Percentiles rank a stretch among this genome's conserved stretches.
Evolutionary conservation across 1,140 invertebrate genomes (phyloP).

Genomic region (Solen grandis): DNA sequence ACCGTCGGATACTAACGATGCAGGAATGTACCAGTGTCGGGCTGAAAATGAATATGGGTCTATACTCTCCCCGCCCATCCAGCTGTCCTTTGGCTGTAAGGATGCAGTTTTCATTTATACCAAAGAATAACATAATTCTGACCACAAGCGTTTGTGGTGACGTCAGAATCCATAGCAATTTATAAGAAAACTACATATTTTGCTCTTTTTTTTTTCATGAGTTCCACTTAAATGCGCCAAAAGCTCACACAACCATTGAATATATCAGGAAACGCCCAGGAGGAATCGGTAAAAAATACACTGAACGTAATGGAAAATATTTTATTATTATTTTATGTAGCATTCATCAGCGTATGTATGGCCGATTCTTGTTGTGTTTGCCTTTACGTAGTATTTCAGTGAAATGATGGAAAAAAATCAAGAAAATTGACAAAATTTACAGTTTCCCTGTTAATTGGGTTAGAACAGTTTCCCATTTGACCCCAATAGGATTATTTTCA

Average conservation of each 20-base stretch:
- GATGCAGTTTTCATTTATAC: neutral
- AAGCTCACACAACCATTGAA: neutral
- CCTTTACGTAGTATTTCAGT: no score
- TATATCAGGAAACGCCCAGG: no score
- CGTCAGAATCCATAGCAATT: neutral
- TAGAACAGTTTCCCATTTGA: no score
- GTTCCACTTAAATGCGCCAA: neutral
- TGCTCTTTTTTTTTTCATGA: neutral
- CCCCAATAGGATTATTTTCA: no score
- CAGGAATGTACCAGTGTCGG: constrained; percentile 60
- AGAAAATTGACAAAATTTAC: no score
- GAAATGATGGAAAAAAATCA: no score
- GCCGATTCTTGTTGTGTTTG: no score
- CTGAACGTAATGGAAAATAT: no score
- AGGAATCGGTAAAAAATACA: no score
- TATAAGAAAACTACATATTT: neutral
- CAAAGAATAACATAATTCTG: neutral
- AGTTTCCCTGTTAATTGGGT: no score
- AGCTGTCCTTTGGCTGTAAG: constrained; percentile 68
- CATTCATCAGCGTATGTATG: no score
- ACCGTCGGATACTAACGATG: constrained; percentile 56
- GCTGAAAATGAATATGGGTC: constrained; percentile 62
- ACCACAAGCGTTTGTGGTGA: neutral
- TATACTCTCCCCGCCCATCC: constrained; percentile 47
- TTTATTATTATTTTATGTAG: no score